Conservation (phyloP, 2,888 invertebrate genomes). For the Sphaerophoria taeniata region DNA sequence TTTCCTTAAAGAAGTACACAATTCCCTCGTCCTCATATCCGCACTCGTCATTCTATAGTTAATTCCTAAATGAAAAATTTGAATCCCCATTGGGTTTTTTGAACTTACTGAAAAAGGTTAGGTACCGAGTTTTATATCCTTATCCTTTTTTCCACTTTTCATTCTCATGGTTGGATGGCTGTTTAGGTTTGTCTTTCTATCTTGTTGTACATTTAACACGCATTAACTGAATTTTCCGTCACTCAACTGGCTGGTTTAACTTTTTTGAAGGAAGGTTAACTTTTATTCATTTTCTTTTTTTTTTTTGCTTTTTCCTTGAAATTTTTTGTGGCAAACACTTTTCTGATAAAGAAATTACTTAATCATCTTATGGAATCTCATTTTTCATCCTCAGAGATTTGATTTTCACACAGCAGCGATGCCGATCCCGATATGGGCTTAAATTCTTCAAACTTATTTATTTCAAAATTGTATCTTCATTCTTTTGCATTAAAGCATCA, state of each 20-base stretch:
- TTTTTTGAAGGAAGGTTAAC: conserved; percentile 1
- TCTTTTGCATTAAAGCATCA: neutral
- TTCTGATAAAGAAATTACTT: neutral
- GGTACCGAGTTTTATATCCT: neutral
- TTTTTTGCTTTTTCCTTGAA: neutral
- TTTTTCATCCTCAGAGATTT: neutral
- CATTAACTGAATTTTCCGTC: conserved; percentile 32
- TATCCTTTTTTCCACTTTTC: conserved; percentile 16
- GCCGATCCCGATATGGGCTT: neutral
- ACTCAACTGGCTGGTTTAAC: conserved; percentile 27
- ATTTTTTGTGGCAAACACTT: neutral
- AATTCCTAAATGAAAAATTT: conserved; percentile 2
- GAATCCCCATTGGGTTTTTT: neutral
- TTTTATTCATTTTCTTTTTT: neutral
- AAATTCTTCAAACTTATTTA: neutral
- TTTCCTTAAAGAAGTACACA: neutral
- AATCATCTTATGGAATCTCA: neutral
- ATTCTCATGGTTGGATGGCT: conserved; percentile 23
- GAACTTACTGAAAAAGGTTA: conserved; percentile 27
- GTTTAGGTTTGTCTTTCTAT: conserved; percentile 10
- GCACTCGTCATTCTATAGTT: neutral
- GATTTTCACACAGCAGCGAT: neutral
- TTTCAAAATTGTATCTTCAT: neutral
- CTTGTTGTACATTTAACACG: conserved; percentile 12
- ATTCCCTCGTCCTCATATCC: neutral